Base-by-base conservation (phyloP, 2,888 invertebrate species). In the Perdita meconis region DNA sequence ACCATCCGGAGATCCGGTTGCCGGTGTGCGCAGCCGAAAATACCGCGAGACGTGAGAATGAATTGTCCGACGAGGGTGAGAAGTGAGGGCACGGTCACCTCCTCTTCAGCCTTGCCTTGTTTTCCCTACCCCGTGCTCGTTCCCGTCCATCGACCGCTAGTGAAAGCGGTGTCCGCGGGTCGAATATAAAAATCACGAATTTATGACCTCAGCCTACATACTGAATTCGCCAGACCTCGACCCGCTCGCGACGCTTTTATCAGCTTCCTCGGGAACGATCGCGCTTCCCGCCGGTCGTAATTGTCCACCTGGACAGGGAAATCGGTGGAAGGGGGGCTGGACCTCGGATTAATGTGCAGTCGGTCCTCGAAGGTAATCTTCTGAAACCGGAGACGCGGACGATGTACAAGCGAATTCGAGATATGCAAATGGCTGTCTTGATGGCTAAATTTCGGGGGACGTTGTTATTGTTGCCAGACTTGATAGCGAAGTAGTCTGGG, bases 1-100 rank as follows among this genome's bases (percentile, higher is more conserved):
- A 80, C 80, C 82, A 82, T 84, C 80, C 55, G 67, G 65, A 77
- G 77, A 85, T 85, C 87, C 86, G 87, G 87, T 86, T 86, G 26
- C 34, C 30, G 30, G 30, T 30, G 30, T 30, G 6, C 26, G 30
- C 61, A 47, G 38, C 66, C 84, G 81, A 85, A 83, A 85, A 80
- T 81, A 80, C 74, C 74, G 60, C 59, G 70, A 36, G 61, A 81
- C 66, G n/a, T 24, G 50, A 19, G 47, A 66, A 75, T 78, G 59
- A 63, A 63, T 55, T 40, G 66, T 24, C 56, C 47, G 19, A n/a
- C 47, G 47, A 19, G 8, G 56, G 22, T 47, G 19, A 5, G 59
- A 42, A 30, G 8, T 38, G 42, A 24, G 30, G 26, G 44, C 10
- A 0, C 40, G 30, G 10, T 22, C n/a, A 34, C 26, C 42, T 40